These are phyloP conservation scores for Urocyon cinereoargenteus DNA, from an alignment of 2,797 vertebrate genomes.

Conservation along the genomic window DNA sequence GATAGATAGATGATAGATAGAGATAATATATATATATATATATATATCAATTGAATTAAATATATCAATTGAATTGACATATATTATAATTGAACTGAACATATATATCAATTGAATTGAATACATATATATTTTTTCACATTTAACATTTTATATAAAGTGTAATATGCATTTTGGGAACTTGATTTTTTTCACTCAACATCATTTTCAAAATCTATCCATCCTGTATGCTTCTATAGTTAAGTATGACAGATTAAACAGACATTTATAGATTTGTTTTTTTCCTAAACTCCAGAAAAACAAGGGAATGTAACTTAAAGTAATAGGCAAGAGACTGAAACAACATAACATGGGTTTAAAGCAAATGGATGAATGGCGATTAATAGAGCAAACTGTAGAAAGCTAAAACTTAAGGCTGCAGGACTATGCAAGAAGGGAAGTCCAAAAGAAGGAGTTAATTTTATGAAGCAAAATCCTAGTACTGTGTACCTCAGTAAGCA, in stretches of 20 bases:
- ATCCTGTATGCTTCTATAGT: neutral
- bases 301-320: neutral
- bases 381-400: neutral
- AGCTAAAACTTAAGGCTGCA: neutral
- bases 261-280: neutral
- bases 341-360: neutral
- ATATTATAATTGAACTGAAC: neutral
- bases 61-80: neutral
- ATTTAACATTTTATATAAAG: neutral
- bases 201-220: neutral
- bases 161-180: neutral
- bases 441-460: neutral
- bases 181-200: neutral
- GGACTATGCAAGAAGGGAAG: accelerated
- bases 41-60: neutral
- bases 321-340: neutral
- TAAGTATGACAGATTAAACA: neutral
- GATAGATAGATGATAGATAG: neutral
- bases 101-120: neutral
- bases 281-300: neutral
- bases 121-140: neutral
- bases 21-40: too few species aligned
- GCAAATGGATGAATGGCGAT: neutral
- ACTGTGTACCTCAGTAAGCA: neutral
- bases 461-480: neutral